A percentile compares a stretch with the other conserved stretches of the same genome.
These are phyloP conservation scores for Tichodroma muraria DNA, from an alignment of 2,113 vertebrate genomes.

Conservation along the genomic window DNA sequence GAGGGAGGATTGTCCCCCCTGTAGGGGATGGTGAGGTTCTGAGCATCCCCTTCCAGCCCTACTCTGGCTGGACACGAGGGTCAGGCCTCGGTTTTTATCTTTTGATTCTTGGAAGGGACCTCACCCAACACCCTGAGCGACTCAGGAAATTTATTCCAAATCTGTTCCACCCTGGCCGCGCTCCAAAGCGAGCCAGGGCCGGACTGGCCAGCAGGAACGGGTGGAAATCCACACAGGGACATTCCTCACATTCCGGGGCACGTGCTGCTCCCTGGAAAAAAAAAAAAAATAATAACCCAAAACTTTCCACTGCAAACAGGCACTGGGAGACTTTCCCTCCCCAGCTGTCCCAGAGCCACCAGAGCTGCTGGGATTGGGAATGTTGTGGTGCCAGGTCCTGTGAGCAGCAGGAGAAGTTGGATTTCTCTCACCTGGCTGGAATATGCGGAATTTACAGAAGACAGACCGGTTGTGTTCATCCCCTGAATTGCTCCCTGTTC, in stretches of 20 bases:
- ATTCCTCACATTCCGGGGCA: constrained; percentile 11
- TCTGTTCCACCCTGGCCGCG: background rate
- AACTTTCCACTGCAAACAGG: constrained; percentile 18
- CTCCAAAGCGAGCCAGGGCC: background rate
- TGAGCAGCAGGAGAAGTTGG: background rate
- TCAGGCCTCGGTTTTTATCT: background rate
- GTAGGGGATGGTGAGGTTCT: background rate
- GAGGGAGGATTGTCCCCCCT: background rate
- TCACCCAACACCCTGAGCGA: background rate
- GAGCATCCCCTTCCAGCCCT: background rate
- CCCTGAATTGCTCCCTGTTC: too few relatives aligned
- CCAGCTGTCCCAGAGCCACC: background rate
- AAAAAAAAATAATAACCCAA: background rate
- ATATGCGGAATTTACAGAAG: background rate
- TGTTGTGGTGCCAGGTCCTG: background rate
- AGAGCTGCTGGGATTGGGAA: background rate
- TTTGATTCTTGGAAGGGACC: background rate
- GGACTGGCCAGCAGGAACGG: background rate
- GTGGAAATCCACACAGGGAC: constrained; percentile 41
- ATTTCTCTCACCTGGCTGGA: background rate
- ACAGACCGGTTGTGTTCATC: background rate
- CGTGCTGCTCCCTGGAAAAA: background rate
- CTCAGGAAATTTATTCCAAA: constrained; percentile 4
- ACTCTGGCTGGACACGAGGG: background rate
- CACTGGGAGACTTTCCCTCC: background rate